A percentile compares a stretch with the other conserved stretches of the same genome.
phyloP scores from a whole-genome alignment of 1,140 invertebrate species.

The Drosophila ogumai region DNA sequence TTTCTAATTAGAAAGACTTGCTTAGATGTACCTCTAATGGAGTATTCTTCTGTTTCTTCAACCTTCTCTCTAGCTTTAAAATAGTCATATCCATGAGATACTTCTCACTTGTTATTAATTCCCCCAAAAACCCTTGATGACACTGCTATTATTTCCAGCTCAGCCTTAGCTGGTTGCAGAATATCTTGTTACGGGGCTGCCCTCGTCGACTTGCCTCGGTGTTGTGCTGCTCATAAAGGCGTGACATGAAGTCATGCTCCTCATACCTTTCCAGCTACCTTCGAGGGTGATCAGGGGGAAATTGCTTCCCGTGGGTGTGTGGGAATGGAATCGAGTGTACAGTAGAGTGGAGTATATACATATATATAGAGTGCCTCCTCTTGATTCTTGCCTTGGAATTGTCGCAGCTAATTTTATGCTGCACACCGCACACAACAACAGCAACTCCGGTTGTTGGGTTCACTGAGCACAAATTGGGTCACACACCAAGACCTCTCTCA shows the following conservation, averaged over 20 bases:
- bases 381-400: conserved; percentile 50
- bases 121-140: conserved; percentile 20
- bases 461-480: conserved; percentile 78
- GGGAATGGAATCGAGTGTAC: conserved; percentile 38
- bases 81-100: neutral
- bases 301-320: conserved; percentile 68
- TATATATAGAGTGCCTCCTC: neutral
- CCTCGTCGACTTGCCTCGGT: conserved; percentile 7
- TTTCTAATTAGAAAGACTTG: no score
- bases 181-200: conserved; percentile 37
- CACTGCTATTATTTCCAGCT: conserved; percentile 29
- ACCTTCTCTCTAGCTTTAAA: neutral
- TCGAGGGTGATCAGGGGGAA: conserved; percentile 24
- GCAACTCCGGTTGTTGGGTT: conserved; percentile 48
- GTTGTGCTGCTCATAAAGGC: conserved; percentile 43
- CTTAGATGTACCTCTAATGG: no score
- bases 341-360: neutral
- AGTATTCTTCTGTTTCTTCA: no score
- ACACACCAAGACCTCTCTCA: conserved; percentile 53
- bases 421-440: conserved; percentile 26
- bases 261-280: conserved; percentile 35
- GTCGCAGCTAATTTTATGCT: conserved; percentile 73
- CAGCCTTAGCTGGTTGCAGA: conserved; percentile 25
- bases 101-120: conserved; percentile 11
- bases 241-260: conserved; percentile 55